Percentiles rank a stretch among this genome's conserved stretches.
phyloP scores from a whole-genome alignment of 2,113 vertebrate species.

The Melanocharis versteri region DNA sequence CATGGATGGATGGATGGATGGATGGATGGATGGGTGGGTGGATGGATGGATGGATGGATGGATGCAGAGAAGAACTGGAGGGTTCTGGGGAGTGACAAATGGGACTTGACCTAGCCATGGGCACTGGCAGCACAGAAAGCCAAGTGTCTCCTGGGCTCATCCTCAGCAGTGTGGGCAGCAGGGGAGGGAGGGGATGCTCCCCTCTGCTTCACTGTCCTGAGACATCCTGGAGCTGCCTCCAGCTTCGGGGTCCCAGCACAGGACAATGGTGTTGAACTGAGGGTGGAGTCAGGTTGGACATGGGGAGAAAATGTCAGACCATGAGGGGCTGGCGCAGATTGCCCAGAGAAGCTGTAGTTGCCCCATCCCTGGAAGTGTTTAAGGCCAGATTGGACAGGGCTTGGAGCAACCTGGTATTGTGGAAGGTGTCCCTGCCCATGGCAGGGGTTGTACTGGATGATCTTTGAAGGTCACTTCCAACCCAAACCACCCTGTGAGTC shows the following conservation, averaged over 20 bases:
- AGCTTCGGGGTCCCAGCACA: not conserved
- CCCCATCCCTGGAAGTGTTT: not conserved
- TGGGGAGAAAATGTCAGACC: not conserved
- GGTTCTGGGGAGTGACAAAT: not conserved
- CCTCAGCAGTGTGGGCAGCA: not conserved
- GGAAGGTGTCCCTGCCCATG: rapidly evolving
- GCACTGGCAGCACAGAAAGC: not conserved
- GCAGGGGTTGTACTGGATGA: not conserved
- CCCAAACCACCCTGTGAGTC: not conserved
- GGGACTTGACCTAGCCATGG: rapidly evolving
- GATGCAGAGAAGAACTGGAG: not conserved
- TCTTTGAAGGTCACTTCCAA: not conserved
- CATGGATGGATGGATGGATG: not conserved
- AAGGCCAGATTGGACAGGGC: rapidly evolving
- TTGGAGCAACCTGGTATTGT: not conserved
- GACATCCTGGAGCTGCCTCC: not conserved
- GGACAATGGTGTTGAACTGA: not conserved
- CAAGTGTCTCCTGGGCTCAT: not conserved
- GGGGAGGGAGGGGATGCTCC: not conserved
- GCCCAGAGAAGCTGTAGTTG: not conserved
- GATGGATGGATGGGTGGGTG: not conserved
- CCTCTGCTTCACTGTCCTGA: not conserved
- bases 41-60: not conserved
- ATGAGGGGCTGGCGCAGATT: not conserved
- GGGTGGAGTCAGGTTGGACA: not conserved